These are phyloP conservation scores for Nannobrachium achirus DNA, from an alignment of 2,113 vertebrate species.

Conservation along the genomic window DNA sequence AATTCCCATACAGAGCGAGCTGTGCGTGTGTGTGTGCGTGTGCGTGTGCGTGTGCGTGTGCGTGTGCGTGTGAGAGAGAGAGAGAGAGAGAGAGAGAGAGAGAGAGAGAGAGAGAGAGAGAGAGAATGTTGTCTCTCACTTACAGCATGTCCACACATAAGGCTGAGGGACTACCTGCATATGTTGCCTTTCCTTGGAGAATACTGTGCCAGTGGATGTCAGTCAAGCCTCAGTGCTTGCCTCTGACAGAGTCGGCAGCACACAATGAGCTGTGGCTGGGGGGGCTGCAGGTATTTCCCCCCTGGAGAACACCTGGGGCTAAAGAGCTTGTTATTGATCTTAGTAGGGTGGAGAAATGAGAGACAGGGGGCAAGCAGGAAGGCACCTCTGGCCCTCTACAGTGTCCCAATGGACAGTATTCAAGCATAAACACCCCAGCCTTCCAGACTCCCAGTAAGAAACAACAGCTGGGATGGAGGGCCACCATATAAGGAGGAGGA, in stretches of 20 bases:
- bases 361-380: slow-evolving; percentile 44
- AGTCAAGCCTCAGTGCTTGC: slow-evolving; percentile 39
- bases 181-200: slow-evolving; percentile 35
- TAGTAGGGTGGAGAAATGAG: slow-evolving; percentile 46
- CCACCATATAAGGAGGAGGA: neutral
- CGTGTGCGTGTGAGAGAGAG: too few species aligned
- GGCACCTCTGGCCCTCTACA: slow-evolving; percentile 58
- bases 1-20: too few species aligned
- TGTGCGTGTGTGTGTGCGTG: too few species aligned
- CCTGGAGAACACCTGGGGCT: slow-evolving; percentile 59
- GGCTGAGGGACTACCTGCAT: slow-evolving; percentile 14
- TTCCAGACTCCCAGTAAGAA: slow-evolving; percentile 10
- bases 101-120: neutral
- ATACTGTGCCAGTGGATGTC: slow-evolving; percentile 28
- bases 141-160: slow-evolving; percentile 24
- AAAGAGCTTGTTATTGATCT: slow-evolving; percentile 67
- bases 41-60: too few species aligned
- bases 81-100: neutral
- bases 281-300: slow-evolving; percentile 38
- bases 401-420: slow-evolving; percentile 40
- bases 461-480: slow-evolving; percentile 7
- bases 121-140: too few species aligned
- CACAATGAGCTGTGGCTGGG: slow-evolving; percentile 47
- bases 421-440: slow-evolving; percentile 37
- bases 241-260: slow-evolving; percentile 45